A percentile compares a stretch with the other conserved stretches of the same genome.
phyloP scores from a whole-genome alignment of 2,113 vertebrate genomes.

The Scolopax mira region DNA sequence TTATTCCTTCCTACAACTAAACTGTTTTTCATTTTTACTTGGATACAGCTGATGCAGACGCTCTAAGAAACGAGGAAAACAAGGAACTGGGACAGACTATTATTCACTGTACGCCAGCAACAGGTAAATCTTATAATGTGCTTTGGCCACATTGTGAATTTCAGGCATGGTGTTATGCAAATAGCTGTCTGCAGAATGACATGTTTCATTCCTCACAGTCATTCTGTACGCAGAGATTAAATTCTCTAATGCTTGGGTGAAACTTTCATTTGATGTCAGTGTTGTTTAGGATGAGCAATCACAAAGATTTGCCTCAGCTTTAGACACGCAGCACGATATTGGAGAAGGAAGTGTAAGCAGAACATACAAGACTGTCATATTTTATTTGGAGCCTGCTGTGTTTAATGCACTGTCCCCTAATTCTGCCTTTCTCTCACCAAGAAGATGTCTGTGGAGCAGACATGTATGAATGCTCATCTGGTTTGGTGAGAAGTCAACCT shows the following conservation, averaged over 20 bases:
- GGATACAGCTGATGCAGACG: constrained; percentile 69
- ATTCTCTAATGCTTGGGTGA: neutral
- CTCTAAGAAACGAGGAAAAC: constrained; percentile 71
- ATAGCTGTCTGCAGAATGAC: neutral
- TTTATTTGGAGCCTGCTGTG: neutral
- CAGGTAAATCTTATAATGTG: constrained; percentile 74
- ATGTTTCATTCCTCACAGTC: neutral
- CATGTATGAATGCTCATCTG: neutral
- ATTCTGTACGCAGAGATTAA: neutral
- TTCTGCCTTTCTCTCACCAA: neutral
- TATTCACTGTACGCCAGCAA: constrained; percentile 92
- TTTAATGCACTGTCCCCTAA: neutral
- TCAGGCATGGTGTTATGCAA: neutral
- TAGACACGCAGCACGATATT: neutral
- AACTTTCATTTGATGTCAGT: neutral
- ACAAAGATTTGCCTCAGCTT: neutral
- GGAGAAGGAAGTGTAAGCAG: neutral
- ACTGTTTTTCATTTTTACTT: constrained; percentile 10
- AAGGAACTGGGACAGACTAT: constrained; percentile 83
- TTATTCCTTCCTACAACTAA: neutral
- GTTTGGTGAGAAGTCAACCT: neutral
- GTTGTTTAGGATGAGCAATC: neutral
- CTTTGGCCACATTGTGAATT: neutral
- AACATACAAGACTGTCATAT: neutral
- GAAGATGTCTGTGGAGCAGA: neutral